Evolutionary conservation across 2,797 vertebrate species (phyloP).

Genomic region (Enteromius viviparus): DNA sequence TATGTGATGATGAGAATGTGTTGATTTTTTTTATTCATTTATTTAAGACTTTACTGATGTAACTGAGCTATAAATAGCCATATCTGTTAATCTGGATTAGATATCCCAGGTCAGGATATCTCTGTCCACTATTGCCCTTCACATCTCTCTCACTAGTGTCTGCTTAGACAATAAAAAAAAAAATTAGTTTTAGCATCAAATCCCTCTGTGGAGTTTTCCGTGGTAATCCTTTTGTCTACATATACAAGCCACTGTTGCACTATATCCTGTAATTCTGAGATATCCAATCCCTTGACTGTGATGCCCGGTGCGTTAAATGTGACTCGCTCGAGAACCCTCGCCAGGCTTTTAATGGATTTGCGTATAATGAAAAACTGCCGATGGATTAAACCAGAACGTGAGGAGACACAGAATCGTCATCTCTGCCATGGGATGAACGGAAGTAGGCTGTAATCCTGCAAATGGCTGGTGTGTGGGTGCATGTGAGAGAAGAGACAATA

Average conservation of each 20-base stretch:
- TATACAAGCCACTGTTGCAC: constrained; percentile 19
- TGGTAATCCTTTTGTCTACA: constrained; percentile 37
- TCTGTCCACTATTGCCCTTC: neutral
- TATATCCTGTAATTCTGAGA: constrained; percentile 27
- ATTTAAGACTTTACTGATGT: neutral
- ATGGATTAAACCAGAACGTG: constrained; percentile 56
- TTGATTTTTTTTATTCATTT: neutral
- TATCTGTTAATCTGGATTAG: constrained; percentile 45
- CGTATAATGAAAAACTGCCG: constrained; percentile 50
- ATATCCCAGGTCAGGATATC: constrained; percentile 36
- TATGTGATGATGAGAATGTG: too few species aligned
- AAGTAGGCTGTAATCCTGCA: constrained; percentile 19
- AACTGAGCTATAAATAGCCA: constrained; percentile 38
- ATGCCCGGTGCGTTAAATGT: constrained; percentile 21
- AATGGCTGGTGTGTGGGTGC: constrained; percentile 6
- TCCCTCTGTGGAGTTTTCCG: constrained; percentile 31
- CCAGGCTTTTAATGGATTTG: constrained; percentile 57
- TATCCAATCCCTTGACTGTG: constrained; percentile 34
- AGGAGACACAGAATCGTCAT: constrained; percentile 39
- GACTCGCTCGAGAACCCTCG: constrained; percentile 12
- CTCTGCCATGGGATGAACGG: neutral
- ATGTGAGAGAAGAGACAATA: neutral
- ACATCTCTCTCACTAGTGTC: constrained; percentile 23
- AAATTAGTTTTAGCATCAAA: constrained; percentile 41
- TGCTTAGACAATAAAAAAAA: constrained; percentile 12